These are phyloP conservation scores for Stramonita haemastoma DNA, from an alignment of 2,888 invertebrate species.

Conservation along the genomic window DNA sequence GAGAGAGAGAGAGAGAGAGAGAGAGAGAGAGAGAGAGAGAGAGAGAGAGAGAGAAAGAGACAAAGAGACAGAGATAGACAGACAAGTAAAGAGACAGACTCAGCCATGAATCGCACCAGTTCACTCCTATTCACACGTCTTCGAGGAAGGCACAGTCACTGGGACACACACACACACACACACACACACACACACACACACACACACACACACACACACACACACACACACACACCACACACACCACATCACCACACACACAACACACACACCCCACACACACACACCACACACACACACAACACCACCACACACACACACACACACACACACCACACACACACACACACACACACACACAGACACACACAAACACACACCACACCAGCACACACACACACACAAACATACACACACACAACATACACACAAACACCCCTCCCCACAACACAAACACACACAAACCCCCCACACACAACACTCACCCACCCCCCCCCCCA, in stretches of 20 bases:
- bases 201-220: constrained; percentile 8
- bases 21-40: too few species aligned
- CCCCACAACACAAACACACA: constrained; percentile 20
- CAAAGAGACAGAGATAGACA: too few species aligned
- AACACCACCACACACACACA: neutral
- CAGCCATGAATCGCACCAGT: too few species aligned
- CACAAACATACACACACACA: neutral
- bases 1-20: too few species aligned
- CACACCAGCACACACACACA: neutral
- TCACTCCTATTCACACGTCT: neutral
- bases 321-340: neutral
- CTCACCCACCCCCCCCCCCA: neutral
- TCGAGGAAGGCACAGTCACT: neutral
- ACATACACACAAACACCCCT: too few species aligned
- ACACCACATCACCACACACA: neutral
- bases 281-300: neutral
- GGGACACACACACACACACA: constrained; percentile 16
- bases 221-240: neutral
- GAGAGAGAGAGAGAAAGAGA: too few species aligned
- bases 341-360: constrained; percentile 14
- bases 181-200: constrained; percentile 4
- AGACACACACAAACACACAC: constrained; percentile 5
- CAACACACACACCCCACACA: neutral
- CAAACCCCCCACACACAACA: neutral
- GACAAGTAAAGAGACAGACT: too few species aligned